Evolutionary conservation across 2,888 invertebrate species (phyloP).

Genomic region (Meteorus colon): DNA sequence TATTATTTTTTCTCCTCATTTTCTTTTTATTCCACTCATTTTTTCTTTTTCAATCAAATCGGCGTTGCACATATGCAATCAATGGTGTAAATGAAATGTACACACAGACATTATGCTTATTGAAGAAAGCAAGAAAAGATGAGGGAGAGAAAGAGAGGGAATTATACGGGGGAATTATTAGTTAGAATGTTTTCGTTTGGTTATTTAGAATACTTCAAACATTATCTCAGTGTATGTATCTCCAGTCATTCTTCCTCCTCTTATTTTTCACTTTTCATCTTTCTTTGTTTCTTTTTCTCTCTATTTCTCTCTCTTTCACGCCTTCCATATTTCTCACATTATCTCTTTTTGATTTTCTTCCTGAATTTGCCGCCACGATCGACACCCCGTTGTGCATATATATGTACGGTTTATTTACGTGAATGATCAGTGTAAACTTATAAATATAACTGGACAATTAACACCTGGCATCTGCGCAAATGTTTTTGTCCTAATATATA

Average conservation of each 20-base stretch:
- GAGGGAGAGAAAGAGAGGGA: not conserved
- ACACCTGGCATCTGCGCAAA: slow-evolving; percentile 56
- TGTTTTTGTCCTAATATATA: not conserved
- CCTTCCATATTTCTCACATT: not conserved
- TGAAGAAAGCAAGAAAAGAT: slow-evolving; percentile 21
- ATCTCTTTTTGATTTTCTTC: not conserved
- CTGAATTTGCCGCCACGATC: slow-evolving; percentile 26
- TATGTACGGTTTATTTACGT: slow-evolving; percentile 55
- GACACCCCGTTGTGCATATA: slow-evolving; percentile 17
- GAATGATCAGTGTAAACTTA: slow-evolving; percentile 63
- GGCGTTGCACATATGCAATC: slow-evolving; percentile 34
- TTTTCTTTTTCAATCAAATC: not conserved
- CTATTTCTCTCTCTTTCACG: not conserved
- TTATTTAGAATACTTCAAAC: slow-evolving; percentile 14
- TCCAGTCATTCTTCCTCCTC: not conserved
- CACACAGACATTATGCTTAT: slow-evolving; percentile 27
- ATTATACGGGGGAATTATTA: not conserved
- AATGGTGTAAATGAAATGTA: not conserved
- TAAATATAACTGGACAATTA: slow-evolving; percentile 65
- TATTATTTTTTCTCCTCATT: slow-evolving; percentile 19
- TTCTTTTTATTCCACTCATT: not conserved
- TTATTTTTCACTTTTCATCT: not conserved
- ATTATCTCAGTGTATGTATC: not conserved
- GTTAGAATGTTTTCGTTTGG: slow-evolving; percentile 35
- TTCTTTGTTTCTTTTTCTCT: not conserved